Conservation (phyloP, 2,113 vertebrate genomes). For the Chaetodon auriga region DNA sequence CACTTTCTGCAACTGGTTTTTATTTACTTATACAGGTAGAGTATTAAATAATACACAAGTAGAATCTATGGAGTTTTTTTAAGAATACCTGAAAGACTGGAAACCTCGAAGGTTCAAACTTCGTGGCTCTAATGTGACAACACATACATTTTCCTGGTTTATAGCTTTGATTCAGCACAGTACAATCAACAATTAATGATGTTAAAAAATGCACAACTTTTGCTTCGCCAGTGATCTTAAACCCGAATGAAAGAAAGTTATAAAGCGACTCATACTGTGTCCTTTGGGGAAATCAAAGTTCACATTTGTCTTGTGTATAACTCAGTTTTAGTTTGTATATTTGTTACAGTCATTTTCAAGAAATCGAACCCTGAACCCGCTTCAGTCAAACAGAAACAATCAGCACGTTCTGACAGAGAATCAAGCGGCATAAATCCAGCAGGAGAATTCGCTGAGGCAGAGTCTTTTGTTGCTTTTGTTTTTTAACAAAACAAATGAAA, state of each 20-base stretch:
- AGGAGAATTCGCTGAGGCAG: constrained; percentile 9
- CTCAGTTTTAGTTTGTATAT: constrained; percentile 19
- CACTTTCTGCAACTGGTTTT: background rate
- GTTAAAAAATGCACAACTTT: background rate
- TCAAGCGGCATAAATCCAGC: constrained; percentile 23
- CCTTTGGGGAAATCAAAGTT: background rate
- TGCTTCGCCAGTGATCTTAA: background rate
- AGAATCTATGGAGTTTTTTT: background rate
- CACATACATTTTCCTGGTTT: background rate
- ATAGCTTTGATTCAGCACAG: background rate
- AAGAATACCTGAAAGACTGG: background rate
- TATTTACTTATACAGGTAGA: background rate
- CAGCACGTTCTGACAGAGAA: constrained; percentile 13
- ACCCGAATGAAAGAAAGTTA: constrained; percentile 17
- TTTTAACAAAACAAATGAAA: constrained; percentile 35
- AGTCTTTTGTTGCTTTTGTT: background rate
- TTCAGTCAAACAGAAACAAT: constrained; percentile 47
- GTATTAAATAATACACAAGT: background rate
- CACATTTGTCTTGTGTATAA: constrained; percentile 5
- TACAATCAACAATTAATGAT: background rate
- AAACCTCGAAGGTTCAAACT: background rate
- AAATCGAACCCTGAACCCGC: constrained; percentile 5
- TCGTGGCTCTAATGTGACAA: background rate
- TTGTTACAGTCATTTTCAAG: constrained; percentile 6
- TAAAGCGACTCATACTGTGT: background rate